Percentiles rank a stretch among this genome's conserved stretches.
phyloP scores from a whole-genome alignment of 2,113 vertebrate species.

The Pica pica region DNA sequence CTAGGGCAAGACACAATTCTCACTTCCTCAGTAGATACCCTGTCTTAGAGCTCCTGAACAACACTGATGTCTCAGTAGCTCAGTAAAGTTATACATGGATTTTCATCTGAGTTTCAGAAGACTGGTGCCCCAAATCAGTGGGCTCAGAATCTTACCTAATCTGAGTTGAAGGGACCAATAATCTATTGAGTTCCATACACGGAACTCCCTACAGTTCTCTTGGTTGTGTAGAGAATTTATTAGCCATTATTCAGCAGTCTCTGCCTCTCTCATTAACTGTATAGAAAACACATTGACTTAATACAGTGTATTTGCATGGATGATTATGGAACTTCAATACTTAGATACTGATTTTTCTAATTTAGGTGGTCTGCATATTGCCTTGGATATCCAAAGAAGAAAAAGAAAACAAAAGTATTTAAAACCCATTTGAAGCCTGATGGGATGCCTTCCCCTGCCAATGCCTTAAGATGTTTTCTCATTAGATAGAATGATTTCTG shows the following conservation, averaged over 20 bases:
- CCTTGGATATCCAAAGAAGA: neutral
- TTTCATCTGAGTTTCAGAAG: neutral
- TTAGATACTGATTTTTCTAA: neutral
- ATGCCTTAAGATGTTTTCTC: neutral
- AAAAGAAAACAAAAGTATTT: neutral
- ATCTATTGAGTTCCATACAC: neutral
- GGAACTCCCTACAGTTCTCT: neutral
- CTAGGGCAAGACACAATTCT: neutral
- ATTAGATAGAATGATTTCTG: neutral
- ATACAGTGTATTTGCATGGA: neutral
- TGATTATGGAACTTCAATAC: neutral
- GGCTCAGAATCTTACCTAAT: neutral
- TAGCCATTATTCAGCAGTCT: neutral
- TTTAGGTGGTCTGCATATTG: neutral
- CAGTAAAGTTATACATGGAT: neutral
- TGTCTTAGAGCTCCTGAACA: neutral
- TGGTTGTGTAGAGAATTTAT: neutral
- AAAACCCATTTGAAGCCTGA: neutral
- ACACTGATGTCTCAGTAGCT: neutral
- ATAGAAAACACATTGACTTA: neutral
- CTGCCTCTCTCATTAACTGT: neutral
- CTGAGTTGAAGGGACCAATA: neutral
- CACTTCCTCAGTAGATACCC: neutral
- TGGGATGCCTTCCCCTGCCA: neutral
- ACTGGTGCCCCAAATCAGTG: neutral